Conservation (phyloP, 2,888 invertebrate genomes). For the Megaustenia siamemsis region DNA sequence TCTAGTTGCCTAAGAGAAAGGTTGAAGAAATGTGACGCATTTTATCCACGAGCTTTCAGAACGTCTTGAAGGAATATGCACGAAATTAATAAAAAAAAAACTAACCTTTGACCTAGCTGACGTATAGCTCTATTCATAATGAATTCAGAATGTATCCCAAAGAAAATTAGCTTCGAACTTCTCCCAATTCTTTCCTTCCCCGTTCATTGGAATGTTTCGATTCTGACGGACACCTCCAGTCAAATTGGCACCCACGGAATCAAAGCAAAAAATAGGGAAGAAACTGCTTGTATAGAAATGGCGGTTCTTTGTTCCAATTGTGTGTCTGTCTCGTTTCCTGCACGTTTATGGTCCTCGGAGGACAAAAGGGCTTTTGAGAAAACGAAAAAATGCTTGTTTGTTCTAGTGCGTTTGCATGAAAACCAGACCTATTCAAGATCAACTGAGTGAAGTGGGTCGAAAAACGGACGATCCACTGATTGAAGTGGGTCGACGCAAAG, state of each 20-base stretch:
- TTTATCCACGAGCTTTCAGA: neutral
- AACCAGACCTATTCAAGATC: conserved; percentile 20
- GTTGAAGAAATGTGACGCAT: neutral
- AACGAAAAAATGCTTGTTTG: conserved; percentile 20
- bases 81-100: conserved; percentile 16
- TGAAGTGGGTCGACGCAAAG: conserved; percentile 24
- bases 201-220: conserved; percentile 2
- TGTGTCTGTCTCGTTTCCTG: conserved; percentile 22
- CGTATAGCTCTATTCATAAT: conserved; percentile 4
- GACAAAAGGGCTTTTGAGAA: neutral
- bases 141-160: conserved; percentile 23
- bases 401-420: conserved; percentile 38
- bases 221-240: neutral
- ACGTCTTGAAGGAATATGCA: neutral
- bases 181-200: neutral
- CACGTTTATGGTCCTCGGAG: conserved; percentile 15
- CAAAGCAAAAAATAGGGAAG: neutral
- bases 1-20: neutral
- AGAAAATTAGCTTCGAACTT: conserved; percentile 9
- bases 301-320: conserved; percentile 22
- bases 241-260: conserved; percentile 24
- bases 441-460: conserved; percentile 1
- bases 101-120: neutral
- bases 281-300: neutral
- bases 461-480: conserved; percentile 26